Evolutionary conservation across 1,140 invertebrate species (phyloP), one percentile per base, ranked within the genome.

Genomic region (Anadara kagoshimensis): DNA sequence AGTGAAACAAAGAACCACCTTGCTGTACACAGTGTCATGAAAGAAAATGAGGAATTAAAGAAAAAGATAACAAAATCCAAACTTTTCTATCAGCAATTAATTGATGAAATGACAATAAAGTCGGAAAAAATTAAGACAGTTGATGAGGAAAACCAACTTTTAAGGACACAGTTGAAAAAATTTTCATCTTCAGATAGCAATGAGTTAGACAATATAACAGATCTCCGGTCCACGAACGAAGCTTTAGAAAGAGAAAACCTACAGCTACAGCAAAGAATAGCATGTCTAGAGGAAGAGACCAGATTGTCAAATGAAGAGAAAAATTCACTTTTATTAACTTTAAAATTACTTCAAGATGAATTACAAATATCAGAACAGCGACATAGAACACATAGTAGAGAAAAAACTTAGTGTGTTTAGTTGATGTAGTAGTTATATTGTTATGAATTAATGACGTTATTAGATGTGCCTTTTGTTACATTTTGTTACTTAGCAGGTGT

Each of bases 271-370:
- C 57, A 81, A 24, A 76, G 64, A 53, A 64, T 85, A 8, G 20
- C 61, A 11, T 20, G 24, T n/a, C 70, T 82, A 36, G 79, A 82
- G 59, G 83, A 83, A 16, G 80, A 86, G 47, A 43, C 85, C 14
- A 24, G 66, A 43, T 69, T 64, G 0, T 59, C 78, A 53, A 68
- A 53, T 14, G 65, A 81, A 53, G 85, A 88, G 69, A 82, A 82
- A 62, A 73, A 85, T 8, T 84, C 83, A 0, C 68, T 87, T 57
- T 45, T 86, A n/a, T 73, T 73, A n/a, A 84, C 85, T 16, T 56
- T 86, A 16, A 75, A 82, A 29, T 57, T 85, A 16, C 70, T 88
- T 53, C 86, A 88, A 70, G 83, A 86, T 36, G 86, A 88, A 63
- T 69, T 88, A 20, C 47, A 80, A 18, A 36, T 67, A 29, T 86